Percentiles rank a stretch among this genome's conserved stretches.
phyloP scores from a whole-genome alignment of 1,140 invertebrate species.

The Olivierus martensii region DNA sequence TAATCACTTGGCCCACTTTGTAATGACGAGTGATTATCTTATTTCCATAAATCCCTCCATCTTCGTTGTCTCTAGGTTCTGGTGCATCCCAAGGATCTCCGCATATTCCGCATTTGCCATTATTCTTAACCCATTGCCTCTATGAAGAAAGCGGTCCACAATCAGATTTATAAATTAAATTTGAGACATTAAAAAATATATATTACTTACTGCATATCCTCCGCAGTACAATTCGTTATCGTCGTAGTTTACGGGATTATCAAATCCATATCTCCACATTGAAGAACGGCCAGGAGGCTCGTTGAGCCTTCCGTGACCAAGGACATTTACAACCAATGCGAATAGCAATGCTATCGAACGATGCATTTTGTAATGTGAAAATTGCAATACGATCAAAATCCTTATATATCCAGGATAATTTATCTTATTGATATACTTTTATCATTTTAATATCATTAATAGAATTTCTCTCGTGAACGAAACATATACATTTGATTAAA shows the following conservation, averaged over 20 bases:
- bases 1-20: slow-evolving; percentile 28
- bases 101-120: slow-evolving; percentile 74
- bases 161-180: too few species aligned
- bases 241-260: slow-evolving; percentile 65
- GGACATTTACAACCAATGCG: slow-evolving; percentile 12
- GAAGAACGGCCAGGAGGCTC: slow-evolving; percentile 70
- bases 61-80: slow-evolving; percentile 44
- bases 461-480: too few species aligned
- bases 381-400: too few species aligned
- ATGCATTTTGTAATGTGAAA: too few species aligned
- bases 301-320: slow-evolving; percentile 55
- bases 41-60: slow-evolving; percentile 42
- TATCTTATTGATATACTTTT: too few species aligned
- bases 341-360: background rate
- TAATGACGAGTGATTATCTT: slow-evolving; percentile 38
- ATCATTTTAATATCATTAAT: too few species aligned
- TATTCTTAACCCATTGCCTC: slow-evolving; percentile 30
- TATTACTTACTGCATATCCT: slow-evolving; percentile 47
- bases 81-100: slow-evolving; percentile 47
- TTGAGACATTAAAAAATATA: too few species aligned
- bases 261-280: slow-evolving; percentile 61
- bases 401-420: too few species aligned
- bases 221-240: slow-evolving; percentile 82
- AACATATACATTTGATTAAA: too few species aligned
- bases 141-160: too few species aligned